phyloP scores from a whole-genome alignment of 2,113 vertebrate species.

The Dissostichus mawsoni region DNA sequence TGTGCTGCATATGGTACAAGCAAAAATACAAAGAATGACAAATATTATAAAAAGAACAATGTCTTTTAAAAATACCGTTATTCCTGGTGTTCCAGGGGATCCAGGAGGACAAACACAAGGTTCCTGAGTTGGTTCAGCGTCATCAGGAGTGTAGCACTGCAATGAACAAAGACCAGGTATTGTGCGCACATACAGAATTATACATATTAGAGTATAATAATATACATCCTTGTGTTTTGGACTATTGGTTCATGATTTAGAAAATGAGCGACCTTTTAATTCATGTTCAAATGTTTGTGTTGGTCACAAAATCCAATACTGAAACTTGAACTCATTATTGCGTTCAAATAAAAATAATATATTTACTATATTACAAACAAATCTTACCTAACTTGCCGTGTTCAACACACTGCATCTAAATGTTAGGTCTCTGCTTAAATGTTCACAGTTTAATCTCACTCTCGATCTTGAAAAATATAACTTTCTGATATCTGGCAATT shows the following conservation, averaged over 20 bases:
- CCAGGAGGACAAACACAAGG: constrained; percentile 93
- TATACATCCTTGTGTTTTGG: not conserved
- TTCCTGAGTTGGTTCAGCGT: constrained; percentile 85
- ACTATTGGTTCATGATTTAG: not conserved
- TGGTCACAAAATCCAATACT: not conserved
- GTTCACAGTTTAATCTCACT: not conserved
- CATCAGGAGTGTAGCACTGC: constrained; percentile 91
- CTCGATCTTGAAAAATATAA: too few relatives aligned
- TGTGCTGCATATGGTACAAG: not conserved
- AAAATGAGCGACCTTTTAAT: not conserved
- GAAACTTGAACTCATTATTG: not conserved
- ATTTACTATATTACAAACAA: not conserved
- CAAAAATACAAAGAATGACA: not conserved
- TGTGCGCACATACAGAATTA: not conserved
- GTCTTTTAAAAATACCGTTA: constrained; percentile 79
- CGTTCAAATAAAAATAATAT: not conserved
- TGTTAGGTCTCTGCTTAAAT: not conserved
- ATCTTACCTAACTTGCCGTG: not conserved
- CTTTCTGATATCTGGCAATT: too few relatives aligned
- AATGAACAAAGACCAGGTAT: constrained; percentile 40
- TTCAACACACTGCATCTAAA: too few relatives aligned
- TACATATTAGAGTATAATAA: not conserved
- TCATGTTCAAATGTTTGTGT: not conserved
- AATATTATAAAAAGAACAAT: not conserved
- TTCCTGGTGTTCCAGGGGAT: constrained; percentile 88